Conservation (phyloP, 1,140 invertebrate species). For the Aleiodes sp. region DNA sequence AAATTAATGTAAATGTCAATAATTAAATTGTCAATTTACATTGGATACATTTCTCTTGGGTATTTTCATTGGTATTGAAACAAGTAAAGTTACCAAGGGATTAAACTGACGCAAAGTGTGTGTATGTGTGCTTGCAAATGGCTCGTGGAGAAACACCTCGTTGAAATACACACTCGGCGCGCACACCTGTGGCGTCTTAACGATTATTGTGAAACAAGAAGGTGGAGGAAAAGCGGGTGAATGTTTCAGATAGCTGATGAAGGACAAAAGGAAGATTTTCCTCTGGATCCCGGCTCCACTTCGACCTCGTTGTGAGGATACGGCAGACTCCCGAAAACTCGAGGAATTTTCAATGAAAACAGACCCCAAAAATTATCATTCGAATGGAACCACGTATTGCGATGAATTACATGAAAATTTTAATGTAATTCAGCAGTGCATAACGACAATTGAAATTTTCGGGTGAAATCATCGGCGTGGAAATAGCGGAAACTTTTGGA, state of each 20-base stretch:
- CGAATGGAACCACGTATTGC: neutral
- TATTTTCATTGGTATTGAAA: neutral
- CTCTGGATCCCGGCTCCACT: neutral
- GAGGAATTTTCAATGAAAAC: neutral
- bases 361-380: neutral
- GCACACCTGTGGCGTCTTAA: slow-evolving; percentile 45
- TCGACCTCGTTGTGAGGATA: neutral
- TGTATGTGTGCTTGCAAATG: neutral
- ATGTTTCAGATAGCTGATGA: neutral
- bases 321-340: neutral
- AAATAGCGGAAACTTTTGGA: too few species aligned
- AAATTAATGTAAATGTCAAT: neutral
- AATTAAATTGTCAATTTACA: neutral
- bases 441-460: neutral
- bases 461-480: slow-evolving; percentile 23
- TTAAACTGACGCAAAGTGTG: neutral
- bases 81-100: neutral
- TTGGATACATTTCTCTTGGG: neutral
- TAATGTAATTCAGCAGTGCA: neutral
- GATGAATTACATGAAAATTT: neutral
- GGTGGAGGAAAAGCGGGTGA: slow-evolving; percentile 15
- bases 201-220: slow-evolving; percentile 44
- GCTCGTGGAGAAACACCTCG: slow-evolving; percentile 8
- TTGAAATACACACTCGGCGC: slow-evolving; percentile 25
- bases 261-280: slow-evolving; percentile 5